phyloP scores from a whole-genome alignment of 2,113 vertebrate genomes.

The Bettongia penicillata region DNA sequence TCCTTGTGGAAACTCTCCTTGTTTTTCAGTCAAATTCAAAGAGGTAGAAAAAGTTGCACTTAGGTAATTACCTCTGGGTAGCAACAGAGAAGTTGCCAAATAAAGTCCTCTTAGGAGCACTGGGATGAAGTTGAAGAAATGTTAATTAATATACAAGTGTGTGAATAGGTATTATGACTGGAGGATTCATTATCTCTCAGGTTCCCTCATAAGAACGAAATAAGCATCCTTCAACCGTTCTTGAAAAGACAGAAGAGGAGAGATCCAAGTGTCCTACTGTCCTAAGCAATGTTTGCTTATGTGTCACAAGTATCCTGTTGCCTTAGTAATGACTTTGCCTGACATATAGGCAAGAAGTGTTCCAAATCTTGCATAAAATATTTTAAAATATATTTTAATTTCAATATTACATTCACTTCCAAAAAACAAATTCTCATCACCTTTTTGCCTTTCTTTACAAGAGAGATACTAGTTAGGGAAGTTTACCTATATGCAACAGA shows the following conservation, averaged over 20 bases:
- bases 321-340: neutral
- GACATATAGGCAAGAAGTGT: neutral
- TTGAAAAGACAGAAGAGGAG: neutral
- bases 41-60: neutral
- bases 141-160: neutral
- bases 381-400: neutral
- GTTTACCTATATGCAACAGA: neutral
- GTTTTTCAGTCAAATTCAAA: neutral
- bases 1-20: neutral
- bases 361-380: neutral
- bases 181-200: neutral
- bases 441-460: neutral
- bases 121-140: neutral
- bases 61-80: neutral
- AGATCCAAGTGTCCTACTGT: neutral
- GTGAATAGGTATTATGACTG: neutral
- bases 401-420: neutral
- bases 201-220: neutral
- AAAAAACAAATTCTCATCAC: neutral
- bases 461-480: neutral
- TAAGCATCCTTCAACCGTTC: neutral
- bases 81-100: neutral
- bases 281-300: neutral
- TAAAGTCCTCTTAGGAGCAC: neutral
- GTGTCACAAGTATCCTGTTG: neutral